Evolutionary conservation across 2,888 invertebrate genomes (phyloP), one percentile per base, ranked within the genome.

Genomic region (Lottia scabra): DNA sequence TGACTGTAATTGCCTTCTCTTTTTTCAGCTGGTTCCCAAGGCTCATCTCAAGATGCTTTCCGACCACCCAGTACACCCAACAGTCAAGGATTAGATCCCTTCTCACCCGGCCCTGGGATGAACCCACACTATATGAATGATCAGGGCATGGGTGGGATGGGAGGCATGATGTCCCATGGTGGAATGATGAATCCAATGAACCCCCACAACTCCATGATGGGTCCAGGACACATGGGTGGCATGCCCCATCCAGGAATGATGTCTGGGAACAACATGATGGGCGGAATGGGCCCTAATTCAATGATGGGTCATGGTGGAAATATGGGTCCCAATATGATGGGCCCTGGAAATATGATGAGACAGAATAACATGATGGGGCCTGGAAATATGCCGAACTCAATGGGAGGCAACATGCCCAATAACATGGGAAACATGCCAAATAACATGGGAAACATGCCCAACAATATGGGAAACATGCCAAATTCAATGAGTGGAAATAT

Each of bases 171-270:
- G 79, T 80, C 80, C 27, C 79, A 76, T 64, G 80, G 78, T 68
- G 79, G 77, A 73, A 85, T 85, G 85, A 84, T 84, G 83, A 81
- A 81, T 75, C 81, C 79, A 68, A 82, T 88, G 90, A 80, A 89
- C 90, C 82, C 43, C 91, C 91, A 80, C 44, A 81, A 78, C 72
- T 72, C 75, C 63, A 83, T 71, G 71, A 66, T 56, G 56, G 19
- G 19, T 10, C 56, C 56, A 10, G 56, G 56, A 23, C 56, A 56
- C 56, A 75, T 71, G 73, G 67, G 67, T 65, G 79, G 73, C 16
- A 78, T 78, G 80, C 71, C 77, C 23, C 79, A 78, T 73, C 79
- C 75, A 70, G 83, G 81, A 79, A 79, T 79, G 67, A 77, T 78
- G 73, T 72, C 76, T 43, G 75, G 78, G 13, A 73, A 73, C 70